Conservation (phyloP, 2,113 vertebrate genomes). For the Phainopepla nitens region DNA sequence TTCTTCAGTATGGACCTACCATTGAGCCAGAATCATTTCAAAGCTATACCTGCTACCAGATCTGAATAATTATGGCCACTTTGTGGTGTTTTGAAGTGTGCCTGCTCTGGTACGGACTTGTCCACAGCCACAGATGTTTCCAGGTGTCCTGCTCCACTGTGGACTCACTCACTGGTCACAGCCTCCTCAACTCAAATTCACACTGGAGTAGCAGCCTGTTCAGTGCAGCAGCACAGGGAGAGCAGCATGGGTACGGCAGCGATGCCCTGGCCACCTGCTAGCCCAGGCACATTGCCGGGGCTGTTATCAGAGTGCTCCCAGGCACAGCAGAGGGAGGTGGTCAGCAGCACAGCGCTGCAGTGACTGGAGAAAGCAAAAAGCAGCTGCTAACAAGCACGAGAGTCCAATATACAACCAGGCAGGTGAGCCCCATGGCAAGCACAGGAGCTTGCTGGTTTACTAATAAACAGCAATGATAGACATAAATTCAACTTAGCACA, state of each 20-base stretch:
- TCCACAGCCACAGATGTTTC: background rate
- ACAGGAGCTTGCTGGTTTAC: background rate
- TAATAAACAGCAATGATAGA: background rate
- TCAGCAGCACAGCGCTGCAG: background rate
- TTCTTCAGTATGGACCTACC: background rate
- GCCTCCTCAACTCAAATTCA: background rate
- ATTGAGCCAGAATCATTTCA: background rate
- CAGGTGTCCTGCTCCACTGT: background rate
- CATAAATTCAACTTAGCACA: background rate
- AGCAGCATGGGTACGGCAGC: rapidly evolving
- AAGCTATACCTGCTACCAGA: background rate
- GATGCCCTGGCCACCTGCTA: background rate
- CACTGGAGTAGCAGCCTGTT: background rate
- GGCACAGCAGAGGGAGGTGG: background rate
- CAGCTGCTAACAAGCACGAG: background rate
- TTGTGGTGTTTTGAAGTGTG: background rate
- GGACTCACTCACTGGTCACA: background rate
- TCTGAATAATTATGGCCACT: background rate
- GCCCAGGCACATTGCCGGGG: rapidly evolving
- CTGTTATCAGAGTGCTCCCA: background rate
- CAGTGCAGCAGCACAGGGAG: background rate
- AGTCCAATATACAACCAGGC: no score
- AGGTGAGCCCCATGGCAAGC: background rate
- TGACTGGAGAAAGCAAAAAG: background rate
- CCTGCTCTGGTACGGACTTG: background rate